Evolutionary conservation across 2,888 invertebrate species (phyloP), one percentile per base, ranked within the genome.

Genomic region (Drosophila silvestris): DNA sequence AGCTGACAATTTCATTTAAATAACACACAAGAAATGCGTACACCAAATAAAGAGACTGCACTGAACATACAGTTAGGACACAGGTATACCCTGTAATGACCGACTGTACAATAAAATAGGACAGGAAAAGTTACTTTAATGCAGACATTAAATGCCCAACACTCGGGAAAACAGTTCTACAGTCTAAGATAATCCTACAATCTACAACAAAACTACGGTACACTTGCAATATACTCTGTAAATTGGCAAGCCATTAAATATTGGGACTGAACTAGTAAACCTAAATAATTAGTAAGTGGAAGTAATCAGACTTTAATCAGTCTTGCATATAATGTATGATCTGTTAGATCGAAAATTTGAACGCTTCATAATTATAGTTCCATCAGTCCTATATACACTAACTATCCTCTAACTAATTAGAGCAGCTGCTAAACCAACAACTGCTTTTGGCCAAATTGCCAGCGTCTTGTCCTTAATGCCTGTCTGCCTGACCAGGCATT

Each of bases 1-100:
- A 89, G 86, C 90, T 87, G 86, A 87, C 90, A 87, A 90, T 89
- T 90, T 90, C 89, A 87, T 89, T 87, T 90, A 89, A 87, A 90
- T 90, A 83, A 73, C 87, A 90, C 75, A 58, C 84, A 83, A 82
- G 83, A 83, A 81, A 89, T 69, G 69, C 65, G 59, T 47, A 70
- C 62, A 72, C 39, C 54, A 54, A 22, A 51, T 50, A 63, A 63
- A 59, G 56, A 66, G 39, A 22, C 5, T 14, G 3, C 32, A 14
- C n/a, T 37, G 19, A 41, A 52, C 5, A 10, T 44, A n/a, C 9
- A 39, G 10, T 22, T 14, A 19, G 39, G 51, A 51, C 52, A 33
- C 16, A 0, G 0, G 0, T 2, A 77, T 72, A 67, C 62, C 63
- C 77, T 71, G 22, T 47, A 53, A 54, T 30, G 0, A 5, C 0